A percentile compares a stretch with the other conserved stretches of the same genome.
Evolutionary conservation across 2,888 invertebrate genomes (phyloP).

Genomic region (Camponotus fellah): DNA sequence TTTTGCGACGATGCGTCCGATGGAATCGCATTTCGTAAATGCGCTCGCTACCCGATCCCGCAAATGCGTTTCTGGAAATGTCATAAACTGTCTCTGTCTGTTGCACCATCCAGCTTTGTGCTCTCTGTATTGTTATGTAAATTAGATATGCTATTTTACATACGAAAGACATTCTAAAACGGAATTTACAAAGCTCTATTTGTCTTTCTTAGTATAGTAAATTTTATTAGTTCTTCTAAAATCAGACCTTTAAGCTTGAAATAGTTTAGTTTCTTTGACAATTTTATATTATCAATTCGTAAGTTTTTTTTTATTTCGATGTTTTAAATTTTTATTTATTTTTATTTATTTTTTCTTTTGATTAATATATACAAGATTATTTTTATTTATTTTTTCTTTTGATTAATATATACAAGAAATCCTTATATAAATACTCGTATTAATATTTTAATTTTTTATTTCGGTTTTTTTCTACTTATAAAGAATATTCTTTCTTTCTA

Average conservation of each 20-base stretch:
- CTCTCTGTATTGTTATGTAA: background rate
- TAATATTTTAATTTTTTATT: too few species aligned
- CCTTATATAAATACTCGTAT: too few species aligned
- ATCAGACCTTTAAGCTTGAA: background rate
- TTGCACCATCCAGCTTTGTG: background rate
- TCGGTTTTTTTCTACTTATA: too few species aligned
- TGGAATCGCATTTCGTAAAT: slow-evolving; percentile 34
- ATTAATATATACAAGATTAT: too few species aligned
- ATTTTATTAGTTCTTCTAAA: slow-evolving; percentile 4
- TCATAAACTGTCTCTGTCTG: slow-evolving; percentile 25
- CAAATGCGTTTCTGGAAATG: background rate
- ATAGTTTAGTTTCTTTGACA: background rate
- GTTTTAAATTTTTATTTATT: too few species aligned
- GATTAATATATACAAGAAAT: too few species aligned
- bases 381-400: background rate
- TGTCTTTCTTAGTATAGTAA: background rate
- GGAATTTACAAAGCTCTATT: background rate
- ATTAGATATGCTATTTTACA: slow-evolving; percentile 13
- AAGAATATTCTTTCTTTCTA: background rate
- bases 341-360: background rate
- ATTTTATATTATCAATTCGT: background rate
- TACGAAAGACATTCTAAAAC: slow-evolving; percentile 2
- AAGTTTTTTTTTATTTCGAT: background rate
- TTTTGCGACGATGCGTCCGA: slow-evolving; percentile 10
- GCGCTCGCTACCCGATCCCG: slow-evolving; percentile 5